Evolutionary conservation across 2,797 vertebrate species (phyloP).

Genomic region (Coregonus suidteri): DNA sequence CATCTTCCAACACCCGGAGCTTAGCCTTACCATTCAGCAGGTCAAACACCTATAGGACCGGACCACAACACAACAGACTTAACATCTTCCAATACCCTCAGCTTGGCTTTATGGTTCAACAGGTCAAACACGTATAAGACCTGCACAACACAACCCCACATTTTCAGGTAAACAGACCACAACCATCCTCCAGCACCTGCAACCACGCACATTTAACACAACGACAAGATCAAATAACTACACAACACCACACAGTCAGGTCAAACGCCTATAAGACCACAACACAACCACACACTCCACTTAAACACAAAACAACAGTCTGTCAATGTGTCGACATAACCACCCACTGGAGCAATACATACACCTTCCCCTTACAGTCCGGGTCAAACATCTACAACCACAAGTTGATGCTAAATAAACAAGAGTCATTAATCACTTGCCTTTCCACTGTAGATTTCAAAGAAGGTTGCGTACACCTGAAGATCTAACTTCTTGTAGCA

Average conservation of each 20-base stretch:
- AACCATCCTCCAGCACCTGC: not conserved
- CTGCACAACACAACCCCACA: not conserved
- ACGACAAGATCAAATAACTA: not conserved
- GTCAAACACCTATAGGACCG: slow-evolving; percentile 86
- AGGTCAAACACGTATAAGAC: not conserved
- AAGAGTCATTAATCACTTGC: slow-evolving; percentile 63
- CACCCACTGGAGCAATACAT: not conserved
- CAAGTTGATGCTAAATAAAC: not conserved
- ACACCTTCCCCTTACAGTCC: not conserved
- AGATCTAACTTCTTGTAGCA: slow-evolving; percentile 97
- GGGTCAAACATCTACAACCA: not conserved
- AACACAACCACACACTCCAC: not conserved
- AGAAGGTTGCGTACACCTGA: slow-evolving; percentile 96
- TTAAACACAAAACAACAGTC: not conserved
- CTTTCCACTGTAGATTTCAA: slow-evolving; percentile 99
- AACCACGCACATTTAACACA: not conserved
- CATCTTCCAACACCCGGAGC: slow-evolving; percentile 93
- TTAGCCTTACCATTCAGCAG: slow-evolving; percentile 95
- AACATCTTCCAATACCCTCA: not conserved
- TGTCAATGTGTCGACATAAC: not conserved
- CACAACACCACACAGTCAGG: not conserved
- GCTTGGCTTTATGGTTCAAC: not conserved
- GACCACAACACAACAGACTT: not conserved
- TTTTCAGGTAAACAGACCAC: not conserved
- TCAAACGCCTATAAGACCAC: not conserved